phyloP scores from a whole-genome alignment of 2,113 vertebrate species.

The Hiodon tergisus region DNA sequence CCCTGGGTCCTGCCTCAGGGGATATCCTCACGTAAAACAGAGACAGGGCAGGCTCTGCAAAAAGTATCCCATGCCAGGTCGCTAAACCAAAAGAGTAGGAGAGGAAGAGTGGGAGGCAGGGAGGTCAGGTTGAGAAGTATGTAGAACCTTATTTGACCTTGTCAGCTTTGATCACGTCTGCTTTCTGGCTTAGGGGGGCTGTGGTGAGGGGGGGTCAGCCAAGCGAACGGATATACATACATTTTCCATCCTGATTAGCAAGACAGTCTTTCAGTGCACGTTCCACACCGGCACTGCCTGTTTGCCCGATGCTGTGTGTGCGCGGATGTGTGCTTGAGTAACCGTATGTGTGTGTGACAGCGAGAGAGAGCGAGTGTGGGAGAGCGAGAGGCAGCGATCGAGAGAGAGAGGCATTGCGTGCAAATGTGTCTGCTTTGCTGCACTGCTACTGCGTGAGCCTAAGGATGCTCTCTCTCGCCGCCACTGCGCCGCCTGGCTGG shows the following conservation, averaged over 20 bases:
- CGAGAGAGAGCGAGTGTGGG: conserved; percentile 11
- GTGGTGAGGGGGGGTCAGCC: conserved; percentile 12
- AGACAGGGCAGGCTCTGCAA: conserved; percentile 38
- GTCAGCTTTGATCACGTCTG: conserved; percentile 47
- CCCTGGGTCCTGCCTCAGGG: conserved; percentile 37
- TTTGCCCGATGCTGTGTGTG: conserved; percentile 41
- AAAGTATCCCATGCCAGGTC: conserved; percentile 14
- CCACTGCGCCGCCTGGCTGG: conserved; percentile 54
- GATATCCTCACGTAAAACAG: conserved; percentile 44
- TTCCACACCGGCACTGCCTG: conserved; percentile 39
- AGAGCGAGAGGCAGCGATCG: conserved; percentile 4
- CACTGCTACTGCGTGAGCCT: conserved; percentile 64
- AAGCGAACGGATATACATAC: too few relatives aligned
- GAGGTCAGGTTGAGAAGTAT: conserved; percentile 28
- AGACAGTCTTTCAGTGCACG: conserved; percentile 43
- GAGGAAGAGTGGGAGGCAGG: background rate
- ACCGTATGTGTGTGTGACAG: conserved; percentile 30
- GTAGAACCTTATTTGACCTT: conserved; percentile 54
- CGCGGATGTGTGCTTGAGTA: conserved; percentile 33
- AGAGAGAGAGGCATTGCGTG: conserved; percentile 47
- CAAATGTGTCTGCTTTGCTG: conserved; percentile 60
- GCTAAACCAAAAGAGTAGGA: conserved; percentile 12
- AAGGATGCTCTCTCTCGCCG: conserved; percentile 54
- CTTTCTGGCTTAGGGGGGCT: conserved; percentile 40
- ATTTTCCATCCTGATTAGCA: conserved; percentile 5